These are phyloP conservation scores for Struthio camelus DNA, from an alignment of 2,113 vertebrate species.

Conservation along the genomic window DNA sequence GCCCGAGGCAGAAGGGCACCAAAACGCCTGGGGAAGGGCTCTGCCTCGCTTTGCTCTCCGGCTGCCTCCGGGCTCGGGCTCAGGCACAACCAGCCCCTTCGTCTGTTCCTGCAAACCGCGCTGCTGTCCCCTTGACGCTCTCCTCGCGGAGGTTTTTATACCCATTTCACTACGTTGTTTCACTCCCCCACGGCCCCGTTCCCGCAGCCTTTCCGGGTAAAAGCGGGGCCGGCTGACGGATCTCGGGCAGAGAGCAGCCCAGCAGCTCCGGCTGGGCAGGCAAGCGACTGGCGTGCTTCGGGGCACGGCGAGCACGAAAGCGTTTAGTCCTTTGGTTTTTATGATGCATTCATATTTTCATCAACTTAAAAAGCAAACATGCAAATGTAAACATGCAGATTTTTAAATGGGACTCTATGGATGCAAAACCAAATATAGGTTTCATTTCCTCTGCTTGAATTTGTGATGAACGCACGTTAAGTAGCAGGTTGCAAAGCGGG, in stretches of 20 bases:
- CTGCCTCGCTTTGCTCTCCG: too few relatives aligned
- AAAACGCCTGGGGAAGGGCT: too few relatives aligned
- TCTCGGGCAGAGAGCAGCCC: rapidly evolving
- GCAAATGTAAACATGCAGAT: conserved; percentile 17
- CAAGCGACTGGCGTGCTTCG: not conserved
- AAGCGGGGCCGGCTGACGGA: not conserved
- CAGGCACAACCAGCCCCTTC: too few relatives aligned
- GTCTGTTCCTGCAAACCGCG: too few relatives aligned
- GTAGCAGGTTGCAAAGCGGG: not conserved
- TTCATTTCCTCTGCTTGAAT: conserved; percentile 16
- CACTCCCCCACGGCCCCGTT: too few relatives aligned
- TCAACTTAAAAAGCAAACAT: conserved; percentile 17
- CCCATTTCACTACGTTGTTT: too few relatives aligned
- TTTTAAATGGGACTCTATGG: not conserved
- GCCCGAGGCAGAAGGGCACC: too few relatives aligned
- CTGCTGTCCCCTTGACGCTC: too few relatives aligned
- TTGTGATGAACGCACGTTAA: conserved; percentile 23
- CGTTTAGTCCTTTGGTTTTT: not conserved
- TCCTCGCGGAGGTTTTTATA: too few relatives aligned
- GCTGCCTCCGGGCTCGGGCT: too few relatives aligned
- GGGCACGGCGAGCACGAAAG: not conserved
- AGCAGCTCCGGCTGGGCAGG: not conserved
- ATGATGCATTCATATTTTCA: conserved; percentile 44
- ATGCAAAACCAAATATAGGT: conserved; percentile 17
- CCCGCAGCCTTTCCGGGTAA: rapidly evolving